Percentiles rank a stretch among this genome's conserved stretches.
Evolutionary conservation across 2,113 vertebrate species (phyloP).

Genomic region (Elephas maximus): DNA sequence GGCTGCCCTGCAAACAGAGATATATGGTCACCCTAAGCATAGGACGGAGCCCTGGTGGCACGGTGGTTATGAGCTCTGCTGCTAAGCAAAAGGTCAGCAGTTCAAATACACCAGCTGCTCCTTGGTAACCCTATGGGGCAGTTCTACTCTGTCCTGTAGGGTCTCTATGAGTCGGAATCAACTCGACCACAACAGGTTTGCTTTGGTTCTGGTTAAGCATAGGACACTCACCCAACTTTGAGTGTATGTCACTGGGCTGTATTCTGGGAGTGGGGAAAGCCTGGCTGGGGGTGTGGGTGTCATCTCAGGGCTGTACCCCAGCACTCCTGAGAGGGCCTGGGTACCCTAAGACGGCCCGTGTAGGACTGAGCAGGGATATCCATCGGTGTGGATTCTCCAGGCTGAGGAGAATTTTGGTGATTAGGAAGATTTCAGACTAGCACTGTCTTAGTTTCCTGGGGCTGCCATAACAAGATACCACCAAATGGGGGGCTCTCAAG

Average conservation of each 20-base stretch:
- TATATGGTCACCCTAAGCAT: background rate
- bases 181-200: too few relatives aligned
- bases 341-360: background rate
- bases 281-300: background rate
- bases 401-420: background rate
- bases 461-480: background rate
- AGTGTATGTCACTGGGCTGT: background rate
- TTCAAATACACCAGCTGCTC: too few relatives aligned
- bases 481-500: background rate
- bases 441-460: background rate
- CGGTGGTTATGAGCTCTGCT: too few relatives aligned
- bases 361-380: background rate
- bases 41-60: too few relatives aligned
- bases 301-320: background rate
- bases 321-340: background rate
- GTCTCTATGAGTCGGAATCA: too few relatives aligned
- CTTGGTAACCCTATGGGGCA: too few relatives aligned
- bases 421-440: background rate
- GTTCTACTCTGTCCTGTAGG: too few relatives aligned
- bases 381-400: background rate
- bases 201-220: too few relatives aligned
- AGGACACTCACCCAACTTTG: background rate
- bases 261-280: background rate
- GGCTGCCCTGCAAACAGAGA: background rate
- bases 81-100: too few relatives aligned